These are phyloP conservation scores for Xylota segnis DNA, from an alignment of 2,888 invertebrate species.

Conservation along the genomic window DNA sequence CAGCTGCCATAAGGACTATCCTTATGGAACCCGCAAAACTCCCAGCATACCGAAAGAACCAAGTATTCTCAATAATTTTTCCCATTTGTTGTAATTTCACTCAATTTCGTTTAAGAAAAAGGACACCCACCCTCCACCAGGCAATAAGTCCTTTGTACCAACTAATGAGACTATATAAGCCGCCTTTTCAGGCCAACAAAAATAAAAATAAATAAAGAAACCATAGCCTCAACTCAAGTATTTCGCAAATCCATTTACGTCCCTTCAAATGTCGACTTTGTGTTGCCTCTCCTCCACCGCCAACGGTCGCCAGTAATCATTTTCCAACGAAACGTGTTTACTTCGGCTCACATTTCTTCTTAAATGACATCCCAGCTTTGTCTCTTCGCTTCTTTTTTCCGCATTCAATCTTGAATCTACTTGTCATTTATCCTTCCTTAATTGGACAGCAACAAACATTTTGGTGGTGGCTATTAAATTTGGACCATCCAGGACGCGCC, in stretches of 20 bases:
- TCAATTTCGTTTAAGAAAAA: background rate
- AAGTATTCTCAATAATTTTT: background rate
- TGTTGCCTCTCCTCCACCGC: conserved; percentile 3
- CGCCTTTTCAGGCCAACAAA: conserved; percentile 29
- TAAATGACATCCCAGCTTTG: conserved; percentile 53
- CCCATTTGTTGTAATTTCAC: background rate
- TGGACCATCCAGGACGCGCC: conserved; percentile 11
- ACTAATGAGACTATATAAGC: conserved; percentile 69
- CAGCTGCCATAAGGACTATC: background rate
- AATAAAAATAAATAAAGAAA: background rate
- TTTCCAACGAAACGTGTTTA: conserved; percentile 37
- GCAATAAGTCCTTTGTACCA: background rate
- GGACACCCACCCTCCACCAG: background rate
- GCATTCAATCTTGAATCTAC: conserved; percentile 61
- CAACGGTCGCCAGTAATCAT: conserved; percentile 55
- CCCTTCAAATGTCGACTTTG: conserved; percentile 68
- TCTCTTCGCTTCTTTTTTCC: background rate
- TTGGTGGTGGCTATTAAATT: conserved; percentile 63
- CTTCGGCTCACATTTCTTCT: conserved; percentile 20
- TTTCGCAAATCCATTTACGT: conserved; percentile 52
- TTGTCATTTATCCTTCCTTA: conserved; percentile 75
- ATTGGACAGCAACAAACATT: conserved; percentile 73
- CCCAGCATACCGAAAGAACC: background rate
- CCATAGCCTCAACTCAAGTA: background rate
- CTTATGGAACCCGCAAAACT: background rate